A percentile compares a stretch with the other conserved stretches of the same genome.
Conservation (phyloP, 2,113 vertebrate genomes). For the Syngnathoides biaculeatus region DNA sequence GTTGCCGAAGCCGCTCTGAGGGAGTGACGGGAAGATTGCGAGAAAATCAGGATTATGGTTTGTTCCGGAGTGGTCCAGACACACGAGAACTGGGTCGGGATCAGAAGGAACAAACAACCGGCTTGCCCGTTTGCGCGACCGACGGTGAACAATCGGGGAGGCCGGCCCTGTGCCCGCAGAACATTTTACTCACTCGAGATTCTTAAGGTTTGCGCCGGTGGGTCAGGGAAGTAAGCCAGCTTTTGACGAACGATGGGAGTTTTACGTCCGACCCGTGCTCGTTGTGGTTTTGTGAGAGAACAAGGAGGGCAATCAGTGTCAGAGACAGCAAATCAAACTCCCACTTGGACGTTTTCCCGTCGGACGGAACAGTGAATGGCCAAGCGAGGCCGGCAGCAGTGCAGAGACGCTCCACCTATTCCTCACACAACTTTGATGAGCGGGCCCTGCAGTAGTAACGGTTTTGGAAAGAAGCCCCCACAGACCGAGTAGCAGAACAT, state of each 20-base stretch:
- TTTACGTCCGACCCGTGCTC: conserved; percentile 38
- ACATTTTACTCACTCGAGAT: conserved; percentile 44
- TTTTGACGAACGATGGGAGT: conserved; percentile 62
- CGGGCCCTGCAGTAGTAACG: conserved; percentile 39
- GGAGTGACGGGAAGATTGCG: conserved; percentile 50
- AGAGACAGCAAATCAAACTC: conserved; percentile 55
- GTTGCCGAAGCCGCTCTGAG: conserved; percentile 95
- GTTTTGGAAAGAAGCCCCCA: conserved; percentile 56
- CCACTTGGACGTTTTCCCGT: conserved; percentile 39
- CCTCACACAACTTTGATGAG: conserved; percentile 49
- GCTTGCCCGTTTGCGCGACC: conserved; percentile 22
- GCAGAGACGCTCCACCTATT: conserved; percentile 34
- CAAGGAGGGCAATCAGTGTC: conserved; percentile 49
- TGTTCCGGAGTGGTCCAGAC: conserved; percentile 28
- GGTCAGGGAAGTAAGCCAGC: conserved; percentile 50
- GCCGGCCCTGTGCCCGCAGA: conserved; percentile 45
- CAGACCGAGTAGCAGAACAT: conserved; percentile 58
- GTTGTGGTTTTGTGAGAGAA: conserved; percentile 53
- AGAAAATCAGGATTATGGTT: too few relatives aligned
- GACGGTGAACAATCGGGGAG: conserved; percentile 37
- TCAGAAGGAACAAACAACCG: conserved; percentile 8
- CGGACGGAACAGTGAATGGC: conserved; percentile 49
- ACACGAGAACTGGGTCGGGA: conserved; percentile 12
- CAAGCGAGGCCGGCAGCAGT: conserved; percentile 30
- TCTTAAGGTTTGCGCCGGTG: conserved; percentile 54